Evolutionary conservation across 1,140 invertebrate species (phyloP).

Genomic region (Musca domestica): DNA sequence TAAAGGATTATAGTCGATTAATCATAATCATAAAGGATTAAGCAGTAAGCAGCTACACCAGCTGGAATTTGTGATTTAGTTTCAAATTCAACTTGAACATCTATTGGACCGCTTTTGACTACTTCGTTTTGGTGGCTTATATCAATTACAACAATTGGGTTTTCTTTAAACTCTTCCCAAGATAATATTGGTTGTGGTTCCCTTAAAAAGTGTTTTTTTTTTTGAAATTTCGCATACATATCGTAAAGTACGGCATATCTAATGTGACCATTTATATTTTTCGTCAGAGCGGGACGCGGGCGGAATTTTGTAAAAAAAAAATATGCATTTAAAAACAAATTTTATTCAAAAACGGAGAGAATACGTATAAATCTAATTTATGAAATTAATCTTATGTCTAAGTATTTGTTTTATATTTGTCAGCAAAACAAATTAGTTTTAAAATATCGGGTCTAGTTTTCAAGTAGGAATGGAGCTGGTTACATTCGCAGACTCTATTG

Average conservation of each 20-base stretch:
- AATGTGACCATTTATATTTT: no score
- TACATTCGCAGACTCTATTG: no score
- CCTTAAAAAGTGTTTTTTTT: constrained; percentile 27
- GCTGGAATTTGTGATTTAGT: constrained; percentile 27
- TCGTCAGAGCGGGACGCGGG: no score
- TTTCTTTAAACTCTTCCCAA: background rate
- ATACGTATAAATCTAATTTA: no score
- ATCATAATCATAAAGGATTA: constrained; percentile 38
- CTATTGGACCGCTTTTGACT: constrained; percentile 32
- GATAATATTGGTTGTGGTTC: background rate
- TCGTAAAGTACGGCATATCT: constrained; percentile 24
- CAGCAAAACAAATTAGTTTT: no score
- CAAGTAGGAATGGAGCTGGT: no score
- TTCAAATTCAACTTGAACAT: constrained; percentile 38
- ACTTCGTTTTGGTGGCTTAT: constrained; percentile 37
- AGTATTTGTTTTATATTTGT: no score
- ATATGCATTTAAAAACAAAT: no score
- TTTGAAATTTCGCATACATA: constrained; percentile 25
- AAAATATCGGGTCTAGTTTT: no score
- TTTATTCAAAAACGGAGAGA: no score
- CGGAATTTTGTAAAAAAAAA: no score
- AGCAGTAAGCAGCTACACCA: constrained; percentile 37
- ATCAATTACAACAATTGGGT: constrained; percentile 31
- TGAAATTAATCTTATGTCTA: no score
- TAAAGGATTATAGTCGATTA: constrained; percentile 15